Base-by-base conservation (phyloP, 2,113 vertebrate species). In the Serinus canaria region DNA sequence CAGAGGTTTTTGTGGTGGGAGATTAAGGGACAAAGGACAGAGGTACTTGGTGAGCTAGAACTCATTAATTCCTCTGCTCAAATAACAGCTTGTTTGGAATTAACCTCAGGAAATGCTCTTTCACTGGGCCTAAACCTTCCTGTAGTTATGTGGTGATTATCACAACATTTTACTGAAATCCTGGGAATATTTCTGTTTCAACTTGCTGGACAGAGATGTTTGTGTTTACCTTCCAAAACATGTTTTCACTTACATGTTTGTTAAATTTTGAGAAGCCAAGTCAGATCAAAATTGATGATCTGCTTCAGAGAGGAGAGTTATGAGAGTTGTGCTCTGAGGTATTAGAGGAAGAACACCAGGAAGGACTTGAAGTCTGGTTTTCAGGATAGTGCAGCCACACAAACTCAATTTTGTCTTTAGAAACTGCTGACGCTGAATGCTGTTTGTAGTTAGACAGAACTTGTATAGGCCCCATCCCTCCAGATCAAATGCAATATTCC, bases 1-100 rank as follows among this genome's bases (percentile, higher is more conserved):
- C 60, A 63, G 83, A 90, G 90, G 76, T 81, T 94, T 87, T 50
- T 81, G 89, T 96, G 90, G 88, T 63, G 55, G 44, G 30, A 90
- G 75, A 59, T 74, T 21, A 91, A 94, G 90, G 92, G 79, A 88
- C 92, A 67, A 74, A 89, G 85, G 81, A 92, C 79, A 74, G 76
- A 90, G 24, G 27, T 46, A 43, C 68, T 27, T 3, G 0, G 17
- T 83, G 73, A 83, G 49, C 50, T 60, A 28, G 74, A 62, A 53
- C 43, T 90, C 56, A 39, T 66, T 83, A 77, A 81, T 83, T 92
- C 37, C 56, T 31, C 15, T 66, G 24, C 73, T 92, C 19, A 55
- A 43, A 75, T 52, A 89, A 46, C 46, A 67, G 13, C 35, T 62
- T 33, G 16, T 78, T 83, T 81, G 68, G 50, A 80, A 41, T 80